phyloP scores from a whole-genome alignment of 2,797 vertebrate genomes.

The Cephalopachus bancanus region DNA sequence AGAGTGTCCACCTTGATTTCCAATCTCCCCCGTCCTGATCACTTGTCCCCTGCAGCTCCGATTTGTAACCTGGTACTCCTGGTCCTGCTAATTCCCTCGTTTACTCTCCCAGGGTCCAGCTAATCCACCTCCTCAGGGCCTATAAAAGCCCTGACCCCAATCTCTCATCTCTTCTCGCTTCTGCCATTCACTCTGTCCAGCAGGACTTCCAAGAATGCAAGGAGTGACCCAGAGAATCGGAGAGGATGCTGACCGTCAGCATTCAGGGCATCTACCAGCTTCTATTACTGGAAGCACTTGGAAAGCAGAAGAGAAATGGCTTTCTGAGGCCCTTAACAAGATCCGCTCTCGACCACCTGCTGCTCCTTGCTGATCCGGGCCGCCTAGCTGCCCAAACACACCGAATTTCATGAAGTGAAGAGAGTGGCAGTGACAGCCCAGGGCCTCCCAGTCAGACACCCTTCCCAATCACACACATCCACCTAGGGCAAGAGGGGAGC shows the following conservation, averaged over 20 bases:
- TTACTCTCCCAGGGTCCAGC: not conserved
- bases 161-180: not conserved
- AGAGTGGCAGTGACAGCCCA: not conserved
- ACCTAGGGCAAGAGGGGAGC: not conserved
- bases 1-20: not conserved
- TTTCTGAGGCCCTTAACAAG: constrained; percentile 72
- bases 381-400: constrained; percentile 40
- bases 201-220: constrained; percentile 69
- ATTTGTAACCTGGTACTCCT: not conserved
- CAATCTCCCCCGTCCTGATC: not conserved
- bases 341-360: constrained; percentile 80
- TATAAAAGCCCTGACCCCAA: not conserved
- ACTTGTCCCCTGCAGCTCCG: not conserved
- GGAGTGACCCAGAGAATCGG: constrained; percentile 28
- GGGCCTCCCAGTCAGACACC: not conserved
- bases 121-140: not conserved
- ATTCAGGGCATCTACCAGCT: constrained; percentile 51
- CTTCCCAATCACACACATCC: not conserved
- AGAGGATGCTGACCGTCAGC: constrained; percentile 15
- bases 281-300: constrained; percentile 77
- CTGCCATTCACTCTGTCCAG: not conserved
- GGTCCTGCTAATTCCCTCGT: not conserved
- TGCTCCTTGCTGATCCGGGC: constrained; percentile 62
- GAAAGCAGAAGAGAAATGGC: constrained; percentile 54
- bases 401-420: constrained; percentile 20